phyloP scores from a whole-genome alignment of 1,140 invertebrate genomes.

The Zaprionus gabonicus region DNA sequence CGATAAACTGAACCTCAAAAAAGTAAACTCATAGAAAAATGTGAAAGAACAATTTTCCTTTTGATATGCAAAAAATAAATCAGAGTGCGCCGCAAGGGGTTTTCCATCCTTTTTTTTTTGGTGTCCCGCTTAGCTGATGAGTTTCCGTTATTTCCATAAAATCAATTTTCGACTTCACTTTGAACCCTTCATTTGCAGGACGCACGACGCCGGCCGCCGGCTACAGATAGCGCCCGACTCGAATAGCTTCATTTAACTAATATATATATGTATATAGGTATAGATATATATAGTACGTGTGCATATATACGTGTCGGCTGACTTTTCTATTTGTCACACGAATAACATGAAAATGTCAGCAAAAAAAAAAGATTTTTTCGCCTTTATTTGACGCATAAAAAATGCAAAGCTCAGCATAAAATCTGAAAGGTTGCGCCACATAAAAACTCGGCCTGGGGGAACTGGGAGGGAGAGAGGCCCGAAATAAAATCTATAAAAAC shows the following conservation, averaged over 20 bases:
- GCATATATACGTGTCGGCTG: neutral
- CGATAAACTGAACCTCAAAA: neutral
- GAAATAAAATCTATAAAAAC: slow-evolving; percentile 51
- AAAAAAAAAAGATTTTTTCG: slow-evolving; percentile 43
- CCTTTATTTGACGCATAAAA: slow-evolving; percentile 5
- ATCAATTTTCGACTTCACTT: slow-evolving; percentile 50
- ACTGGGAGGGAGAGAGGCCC: slow-evolving; percentile 2
- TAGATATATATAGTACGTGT: neutral
- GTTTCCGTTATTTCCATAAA: slow-evolving; percentile 44
- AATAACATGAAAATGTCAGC: slow-evolving; percentile 46
- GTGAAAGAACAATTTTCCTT: slow-evolving; percentile 16
- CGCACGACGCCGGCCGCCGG: slow-evolving; percentile 22
- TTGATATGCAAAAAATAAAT: slow-evolving; percentile 51
- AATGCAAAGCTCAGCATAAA: slow-evolving; percentile 67
- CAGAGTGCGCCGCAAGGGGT: slow-evolving; percentile 47
- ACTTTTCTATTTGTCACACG: slow-evolving; percentile 60
- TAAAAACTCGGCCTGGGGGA: slow-evolving; percentile 55
- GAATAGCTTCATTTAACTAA: slow-evolving; percentile 59
- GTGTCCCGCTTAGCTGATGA: slow-evolving; percentile 46
- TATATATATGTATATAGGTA: neutral
- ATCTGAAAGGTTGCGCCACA: slow-evolving; percentile 52
- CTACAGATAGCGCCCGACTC: slow-evolving; percentile 22
- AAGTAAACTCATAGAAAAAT: neutral
- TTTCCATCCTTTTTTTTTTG: slow-evolving; percentile 18
- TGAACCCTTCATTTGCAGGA: slow-evolving; percentile 53